Evolutionary conservation across 2,113 vertebrate species (phyloP), one percentile per base, ranked within the genome.

Genomic region (Sigmodon hispidus): DNA sequence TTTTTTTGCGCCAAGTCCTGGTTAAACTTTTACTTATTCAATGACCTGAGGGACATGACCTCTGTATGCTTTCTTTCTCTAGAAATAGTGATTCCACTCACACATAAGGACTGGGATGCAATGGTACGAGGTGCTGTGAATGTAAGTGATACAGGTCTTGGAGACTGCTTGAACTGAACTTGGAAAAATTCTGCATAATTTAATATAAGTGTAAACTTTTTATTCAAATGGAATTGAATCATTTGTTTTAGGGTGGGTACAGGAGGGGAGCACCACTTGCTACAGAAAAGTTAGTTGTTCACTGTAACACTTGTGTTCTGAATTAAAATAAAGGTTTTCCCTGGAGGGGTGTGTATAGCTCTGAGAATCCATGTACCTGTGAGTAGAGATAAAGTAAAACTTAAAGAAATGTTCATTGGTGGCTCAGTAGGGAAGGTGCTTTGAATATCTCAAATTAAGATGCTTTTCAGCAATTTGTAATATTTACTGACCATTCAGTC

Each of bases 121-220:
- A 61, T 94, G 88, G 21, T 48, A 57, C 94, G 75, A 75, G 80
- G 72, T 26, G 17, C 92, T 92, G 85, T 94, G 96, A 96, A 96
- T 29, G 55, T 43, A 29, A 7, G 3, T 94, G 94, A 95, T 90
- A 97, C 2, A 11, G 93, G 90, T 91, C 92, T 97, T 94, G 86
- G 92, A 96, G 94, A 96, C 81, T 95, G 92, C 90, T 90, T 95
- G 93, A 96, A 96, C 94, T 97, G 90, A 95, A 88, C 90, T 97
- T 96, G 77, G 80, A 97, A 96, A 88, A 98, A 90, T 94, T 91
- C 67, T 88, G 8, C 7, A 94, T 96, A 94, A 96, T 97, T 96
- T 94, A 96, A 96, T 96, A 94, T 95, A 96, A 97, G 72, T 96
- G 92, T 97, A 91, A 94, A 86, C n/a, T 96, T 97, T 97, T 97